A percentile compares a stretch with the other conserved stretches of the same genome.
Conservation (phyloP, 1,140 invertebrate genomes). For the Cotesia glomerata region DNA sequence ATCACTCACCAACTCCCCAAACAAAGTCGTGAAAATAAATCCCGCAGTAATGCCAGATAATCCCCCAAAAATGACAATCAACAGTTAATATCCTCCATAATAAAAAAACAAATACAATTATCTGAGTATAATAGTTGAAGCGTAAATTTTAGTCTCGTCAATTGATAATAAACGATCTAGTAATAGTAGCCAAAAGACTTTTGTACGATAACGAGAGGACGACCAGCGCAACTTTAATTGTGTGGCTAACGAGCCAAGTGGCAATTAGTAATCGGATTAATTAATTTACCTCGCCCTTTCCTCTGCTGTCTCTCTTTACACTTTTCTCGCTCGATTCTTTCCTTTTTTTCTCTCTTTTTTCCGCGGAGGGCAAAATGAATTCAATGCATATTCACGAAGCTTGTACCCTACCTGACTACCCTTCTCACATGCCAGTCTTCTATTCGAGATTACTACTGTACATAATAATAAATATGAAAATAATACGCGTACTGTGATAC, state of each 20-base stretch:
- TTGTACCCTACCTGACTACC: not conserved
- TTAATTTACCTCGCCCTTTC: slow-evolving; percentile 29
- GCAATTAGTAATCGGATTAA: slow-evolving; percentile 38
- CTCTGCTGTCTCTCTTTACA: not conserved
- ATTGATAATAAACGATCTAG: not conserved
- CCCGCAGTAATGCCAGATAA: no score
- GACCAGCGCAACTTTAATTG: slow-evolving; percentile 31
- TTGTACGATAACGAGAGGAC: slow-evolving; percentile 19
- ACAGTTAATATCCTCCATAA: no score
- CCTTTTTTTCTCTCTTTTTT: slow-evolving; percentile 7
- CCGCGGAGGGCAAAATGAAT: not conserved
- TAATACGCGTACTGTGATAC: no score
- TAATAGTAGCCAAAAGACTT: not conserved
- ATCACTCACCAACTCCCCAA: no score
- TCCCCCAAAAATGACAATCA: no score
- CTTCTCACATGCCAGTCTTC: not conserved
- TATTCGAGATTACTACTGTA: not conserved
- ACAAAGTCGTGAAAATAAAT: no score
- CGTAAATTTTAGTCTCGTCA: not conserved
- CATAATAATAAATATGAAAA: no score
- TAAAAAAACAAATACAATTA: not conserved
- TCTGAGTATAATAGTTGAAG: not conserved
- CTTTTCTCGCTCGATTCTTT: not conserved
- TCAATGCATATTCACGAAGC: not conserved
- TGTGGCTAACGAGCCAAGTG: slow-evolving; percentile 33